Evolutionary conservation across 2,797 vertebrate genomes (phyloP), one percentile per base, ranked within the genome.

Genomic region (Artibeus lituratus): DNA sequence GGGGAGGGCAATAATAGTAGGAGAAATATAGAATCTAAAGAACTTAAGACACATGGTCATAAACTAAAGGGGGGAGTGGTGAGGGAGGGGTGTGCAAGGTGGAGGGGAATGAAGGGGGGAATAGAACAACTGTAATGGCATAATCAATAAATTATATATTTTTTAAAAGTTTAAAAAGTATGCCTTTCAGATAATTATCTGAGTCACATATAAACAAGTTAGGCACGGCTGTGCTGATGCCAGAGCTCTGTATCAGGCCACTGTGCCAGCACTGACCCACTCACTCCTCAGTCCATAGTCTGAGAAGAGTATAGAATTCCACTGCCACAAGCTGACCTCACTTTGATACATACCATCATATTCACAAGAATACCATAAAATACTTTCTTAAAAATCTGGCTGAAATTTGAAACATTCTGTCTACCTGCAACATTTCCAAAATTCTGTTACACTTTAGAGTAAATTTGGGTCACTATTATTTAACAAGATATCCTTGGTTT

Each of bases 241-340:
- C 77, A 69, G 80, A 84, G 53, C 26, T 87, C 70, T 62, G 55
- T 21, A 73, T 26, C 47, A 78, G 15, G 14, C 70, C 84, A 72
- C 24, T 42, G 44, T 9, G 18, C 39, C 78, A 72, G 67, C 78
- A 95, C n/a, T 26, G 81, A 53, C 39, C 83, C 24, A 11, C 19
- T 26, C 37, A 73, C 53, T 24, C 51, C 51, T 72, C 37, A 51
- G 32, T 91, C 72, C 90, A 67, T 86, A 84, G 37, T 32, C 92
- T 83, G 44, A 44, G 59, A 87, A 87, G 53, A 92, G 19, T 19
- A 32, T 4, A 2, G 32, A 82, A 92, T 62, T 87, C 12, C 32
- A 76, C 29, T 21, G 62, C n/a, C 59, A 83, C 72, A 93, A 84
- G 53, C 35, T 92, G 93, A 93, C 91, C 93, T 86, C 86, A 92